Evolutionary conservation across 2,888 invertebrate species (phyloP).

Genomic region (Cybosia mesomella): DNA sequence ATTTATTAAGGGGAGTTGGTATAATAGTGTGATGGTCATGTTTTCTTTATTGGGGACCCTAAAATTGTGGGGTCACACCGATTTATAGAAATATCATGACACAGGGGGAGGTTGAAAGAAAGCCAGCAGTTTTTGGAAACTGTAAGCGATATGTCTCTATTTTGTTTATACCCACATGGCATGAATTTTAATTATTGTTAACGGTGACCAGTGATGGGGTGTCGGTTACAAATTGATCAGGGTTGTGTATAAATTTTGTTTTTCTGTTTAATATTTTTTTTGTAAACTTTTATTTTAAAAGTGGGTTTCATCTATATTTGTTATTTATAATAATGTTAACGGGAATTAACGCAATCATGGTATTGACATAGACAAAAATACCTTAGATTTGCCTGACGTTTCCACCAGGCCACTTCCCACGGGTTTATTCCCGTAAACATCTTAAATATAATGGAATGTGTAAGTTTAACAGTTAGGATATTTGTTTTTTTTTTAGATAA

Average conservation of each 20-base stretch:
- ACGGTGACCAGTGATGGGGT: background rate
- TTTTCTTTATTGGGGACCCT: constrained; percentile 8
- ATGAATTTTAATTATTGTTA: constrained; percentile 19
- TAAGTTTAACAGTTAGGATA: too few relatives aligned
- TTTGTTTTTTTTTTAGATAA: too few relatives aligned
- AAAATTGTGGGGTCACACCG: constrained; percentile 6
- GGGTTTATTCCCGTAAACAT: too few relatives aligned
- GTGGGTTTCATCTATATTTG: too few relatives aligned
- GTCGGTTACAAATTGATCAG: background rate
- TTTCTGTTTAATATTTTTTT: background rate
- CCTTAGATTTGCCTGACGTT: too few relatives aligned
- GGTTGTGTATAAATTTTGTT: background rate
- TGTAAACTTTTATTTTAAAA: background rate
- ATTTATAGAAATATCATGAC: constrained; percentile 16
- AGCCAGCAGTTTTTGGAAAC: constrained; percentile 11
- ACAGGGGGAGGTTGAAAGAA: constrained; percentile 3
- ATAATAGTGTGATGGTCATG: constrained; percentile 13
- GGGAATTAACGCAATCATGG: background rate
- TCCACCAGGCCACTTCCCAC: too few relatives aligned
- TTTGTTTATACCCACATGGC: constrained; percentile 1
- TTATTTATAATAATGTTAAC: background rate
- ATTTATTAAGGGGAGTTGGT: constrained; percentile 20
- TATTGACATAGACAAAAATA: background rate
- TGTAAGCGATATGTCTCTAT: constrained; percentile 5
- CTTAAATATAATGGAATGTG: too few relatives aligned